phyloP scores from a whole-genome alignment of 2,888 invertebrate species.

The Isoperla grammatica region DNA sequence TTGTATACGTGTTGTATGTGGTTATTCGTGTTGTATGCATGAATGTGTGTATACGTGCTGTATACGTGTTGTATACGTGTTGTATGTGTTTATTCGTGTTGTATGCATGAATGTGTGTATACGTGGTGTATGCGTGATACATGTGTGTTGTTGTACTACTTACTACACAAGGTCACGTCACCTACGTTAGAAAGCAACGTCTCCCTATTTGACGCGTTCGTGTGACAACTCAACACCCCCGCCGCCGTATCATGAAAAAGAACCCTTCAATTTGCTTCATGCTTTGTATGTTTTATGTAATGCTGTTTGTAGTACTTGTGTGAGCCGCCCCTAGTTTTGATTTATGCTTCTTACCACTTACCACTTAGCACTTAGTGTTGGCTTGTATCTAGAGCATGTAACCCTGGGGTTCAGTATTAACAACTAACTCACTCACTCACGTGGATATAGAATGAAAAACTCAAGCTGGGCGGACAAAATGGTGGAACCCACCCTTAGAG shows the following conservation, averaged over 20 bases:
- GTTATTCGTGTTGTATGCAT: too few species aligned
- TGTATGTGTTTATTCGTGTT: too few species aligned
- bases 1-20: too few species aligned
- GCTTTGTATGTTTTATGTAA: neutral
- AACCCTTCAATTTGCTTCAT: slow-evolving; percentile 14
- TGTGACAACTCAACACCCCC: too few species aligned
- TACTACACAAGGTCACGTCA: too few species aligned
- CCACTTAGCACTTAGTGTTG: neutral
- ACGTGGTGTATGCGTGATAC: too few species aligned
- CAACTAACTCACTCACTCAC: neutral
- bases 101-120: too few species aligned
- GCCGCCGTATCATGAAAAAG: neutral
- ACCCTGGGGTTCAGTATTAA: slow-evolving; percentile 2
- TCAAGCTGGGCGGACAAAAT: neutral
- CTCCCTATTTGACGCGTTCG: too few species aligned
- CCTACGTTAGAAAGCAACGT: neutral
- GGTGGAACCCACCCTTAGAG: too few species aligned
- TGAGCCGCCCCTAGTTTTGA: neutral
- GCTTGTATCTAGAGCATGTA: slow-evolving; percentile 1
- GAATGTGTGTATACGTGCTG: too few species aligned
- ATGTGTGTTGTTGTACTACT: too few species aligned
- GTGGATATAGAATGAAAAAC: neutral
- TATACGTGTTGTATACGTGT: too few species aligned
- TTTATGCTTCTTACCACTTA: neutral
- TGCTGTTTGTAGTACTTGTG: neutral